Evolutionary conservation across 2,888 invertebrate species (phyloP).

Genomic region (Pterostichus madidus): DNA sequence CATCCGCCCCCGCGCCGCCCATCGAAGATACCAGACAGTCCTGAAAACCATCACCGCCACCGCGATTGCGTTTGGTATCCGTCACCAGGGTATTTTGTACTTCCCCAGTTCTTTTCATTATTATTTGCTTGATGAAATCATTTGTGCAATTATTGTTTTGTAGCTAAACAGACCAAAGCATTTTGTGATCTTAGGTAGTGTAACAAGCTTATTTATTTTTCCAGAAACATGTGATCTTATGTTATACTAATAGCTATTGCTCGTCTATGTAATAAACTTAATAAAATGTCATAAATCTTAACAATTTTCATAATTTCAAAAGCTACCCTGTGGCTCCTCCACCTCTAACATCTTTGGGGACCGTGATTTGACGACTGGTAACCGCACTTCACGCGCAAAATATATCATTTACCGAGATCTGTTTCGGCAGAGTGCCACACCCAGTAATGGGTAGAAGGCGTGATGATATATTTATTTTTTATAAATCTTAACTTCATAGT

Average conservation of each 20-base stretch:
- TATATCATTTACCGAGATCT: no score
- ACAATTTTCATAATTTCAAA: no score
- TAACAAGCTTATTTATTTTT: slow-evolving; percentile 66
- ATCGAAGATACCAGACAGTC: slow-evolving; percentile 61
- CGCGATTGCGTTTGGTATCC: slow-evolving; percentile 38
- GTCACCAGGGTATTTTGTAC: slow-evolving; percentile 66
- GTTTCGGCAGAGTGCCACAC: no score
- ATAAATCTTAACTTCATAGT: background rate
- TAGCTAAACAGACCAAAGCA: slow-evolving; percentile 67
- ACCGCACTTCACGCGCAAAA: no score
- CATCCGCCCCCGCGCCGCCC: slow-evolving; percentile 22
- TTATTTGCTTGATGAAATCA: slow-evolving; percentile 53
- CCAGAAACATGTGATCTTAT: slow-evolving; percentile 65
- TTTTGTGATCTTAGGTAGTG: slow-evolving; percentile 66
- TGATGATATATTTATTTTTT: no score
- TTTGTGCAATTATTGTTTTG: slow-evolving; percentile 66
- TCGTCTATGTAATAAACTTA: slow-evolving; percentile 62
- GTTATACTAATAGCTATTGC: slow-evolving; percentile 63
- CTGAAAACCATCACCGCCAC: slow-evolving; percentile 43
- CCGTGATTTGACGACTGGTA: no score
- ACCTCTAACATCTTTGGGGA: no score
- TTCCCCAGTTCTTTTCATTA: slow-evolving; percentile 51
- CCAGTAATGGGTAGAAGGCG: no score
- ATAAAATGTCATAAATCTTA: slow-evolving; percentile 54
- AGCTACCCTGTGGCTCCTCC: no score